Conservation (phyloP, 2,888 invertebrate species). For the Tetramorium bicarinatum region DNA sequence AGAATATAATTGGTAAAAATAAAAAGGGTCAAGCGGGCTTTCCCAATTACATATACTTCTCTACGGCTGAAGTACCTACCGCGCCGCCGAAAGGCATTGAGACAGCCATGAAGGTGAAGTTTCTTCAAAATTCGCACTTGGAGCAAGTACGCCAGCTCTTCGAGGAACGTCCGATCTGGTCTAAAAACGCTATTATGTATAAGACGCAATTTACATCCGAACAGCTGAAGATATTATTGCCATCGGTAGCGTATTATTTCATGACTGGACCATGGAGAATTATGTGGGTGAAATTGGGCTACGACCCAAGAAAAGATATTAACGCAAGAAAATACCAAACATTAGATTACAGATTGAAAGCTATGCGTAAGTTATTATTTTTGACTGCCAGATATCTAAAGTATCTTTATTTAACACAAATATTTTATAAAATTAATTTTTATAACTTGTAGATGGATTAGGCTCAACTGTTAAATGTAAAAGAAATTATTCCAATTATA, state of each 20-base stretch:
- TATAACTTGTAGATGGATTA: conserved; percentile 85
- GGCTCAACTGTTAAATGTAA: conserved; percentile 87
- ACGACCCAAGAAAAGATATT: conserved; percentile 95
- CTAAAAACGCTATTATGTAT: conserved; percentile 91
- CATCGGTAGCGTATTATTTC: conserved; percentile 95
- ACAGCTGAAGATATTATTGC: conserved; percentile 92
- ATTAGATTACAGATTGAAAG: conserved; percentile 92
- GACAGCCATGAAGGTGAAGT: conserved; percentile 86
- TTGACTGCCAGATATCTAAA: not conserved
- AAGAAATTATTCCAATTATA: conserved; percentile 86
- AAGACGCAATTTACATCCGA: conserved; percentile 89
- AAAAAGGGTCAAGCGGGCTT: conserved; percentile 88
- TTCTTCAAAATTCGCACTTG: conserved; percentile 83
- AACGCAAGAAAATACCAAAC: conserved; percentile 94
- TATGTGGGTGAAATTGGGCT: conserved; percentile 96
- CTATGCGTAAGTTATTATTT: conserved; percentile 87
- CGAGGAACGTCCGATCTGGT: conserved; percentile 96
- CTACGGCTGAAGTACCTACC: conserved; percentile 89
- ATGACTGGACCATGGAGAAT: conserved; percentile 97
- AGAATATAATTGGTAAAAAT: conserved; percentile 87
- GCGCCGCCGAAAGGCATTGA: conserved; percentile 89
- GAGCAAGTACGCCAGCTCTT: conserved; percentile 88
- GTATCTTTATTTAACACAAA: not conserved
- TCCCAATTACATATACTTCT: conserved; percentile 89
- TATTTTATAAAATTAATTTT: conserved; percentile 20